Evolutionary conservation across 2,888 invertebrate species (phyloP).

Genomic region (Athalia circularis): DNA sequence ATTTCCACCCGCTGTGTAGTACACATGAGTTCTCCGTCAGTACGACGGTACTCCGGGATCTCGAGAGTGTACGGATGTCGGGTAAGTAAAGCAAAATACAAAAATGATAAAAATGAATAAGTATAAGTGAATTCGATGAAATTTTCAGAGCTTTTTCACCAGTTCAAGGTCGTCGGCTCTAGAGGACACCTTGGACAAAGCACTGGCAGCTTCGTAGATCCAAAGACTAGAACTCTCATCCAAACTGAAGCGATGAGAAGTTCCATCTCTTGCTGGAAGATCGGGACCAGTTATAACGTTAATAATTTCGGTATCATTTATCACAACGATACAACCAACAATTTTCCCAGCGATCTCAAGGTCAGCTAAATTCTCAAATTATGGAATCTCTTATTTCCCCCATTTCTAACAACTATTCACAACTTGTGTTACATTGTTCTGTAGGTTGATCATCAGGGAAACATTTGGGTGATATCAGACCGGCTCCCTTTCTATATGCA

Average conservation of each 20-base stretch:
- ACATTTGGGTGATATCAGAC: constrained; percentile 85
- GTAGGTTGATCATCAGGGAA: constrained; percentile 79
- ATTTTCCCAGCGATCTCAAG: constrained; percentile 87
- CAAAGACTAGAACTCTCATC: constrained; percentile 83
- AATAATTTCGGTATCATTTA: constrained; percentile 84
- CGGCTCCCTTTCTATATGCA: constrained; percentile 84
- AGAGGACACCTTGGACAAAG: constrained; percentile 85
- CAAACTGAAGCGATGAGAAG: constrained; percentile 85
- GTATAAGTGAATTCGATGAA: neutral
- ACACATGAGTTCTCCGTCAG: constrained; percentile 84
- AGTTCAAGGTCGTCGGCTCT: constrained; percentile 82
- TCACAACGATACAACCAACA: constrained; percentile 82
- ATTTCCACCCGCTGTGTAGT: constrained; percentile 85
- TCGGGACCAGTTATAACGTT: constrained; percentile 81
- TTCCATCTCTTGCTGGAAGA: constrained; percentile 87
- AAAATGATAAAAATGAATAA: neutral
- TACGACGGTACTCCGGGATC: constrained; percentile 80
- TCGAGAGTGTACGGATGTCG: constrained; percentile 74
- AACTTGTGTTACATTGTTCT: neutral
- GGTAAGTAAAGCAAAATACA: constrained; percentile 6
- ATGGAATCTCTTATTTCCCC: neutral
- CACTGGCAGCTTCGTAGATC: constrained; percentile 83
- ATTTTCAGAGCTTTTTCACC: constrained; percentile 76
- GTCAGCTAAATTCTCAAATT: constrained; percentile 73
- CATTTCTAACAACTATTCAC: neutral